These are phyloP conservation scores for Galeopterus variegatus DNA, from an alignment of 2,113 vertebrate species.

Conservation along the genomic window DNA sequence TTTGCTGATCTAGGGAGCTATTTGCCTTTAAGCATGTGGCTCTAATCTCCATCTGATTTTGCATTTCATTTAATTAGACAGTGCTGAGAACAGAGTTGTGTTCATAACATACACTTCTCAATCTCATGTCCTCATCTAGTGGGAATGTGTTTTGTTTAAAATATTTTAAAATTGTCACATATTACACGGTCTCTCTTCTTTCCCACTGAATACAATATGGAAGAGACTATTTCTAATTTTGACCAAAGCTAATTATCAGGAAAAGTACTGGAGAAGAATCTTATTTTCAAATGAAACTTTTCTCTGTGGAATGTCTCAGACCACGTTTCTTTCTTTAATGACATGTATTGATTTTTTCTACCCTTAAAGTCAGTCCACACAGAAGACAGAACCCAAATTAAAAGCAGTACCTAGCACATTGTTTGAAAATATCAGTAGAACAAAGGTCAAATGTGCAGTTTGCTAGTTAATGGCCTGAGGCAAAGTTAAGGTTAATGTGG, in stretches of 20 bases:
- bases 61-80: slow-evolving; percentile 44
- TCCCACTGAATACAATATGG: background rate
- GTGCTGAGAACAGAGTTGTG: background rate
- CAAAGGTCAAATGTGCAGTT: slow-evolving; percentile 85
- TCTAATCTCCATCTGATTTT: slow-evolving; percentile 35
- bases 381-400: slow-evolving; percentile 77
- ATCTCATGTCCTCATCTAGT: background rate
- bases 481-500: slow-evolving; percentile 85
- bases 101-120: slow-evolving; percentile 19
- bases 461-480: slow-evolving; percentile 84
- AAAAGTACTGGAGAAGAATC: slow-evolving; percentile 46
- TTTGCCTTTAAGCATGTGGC: slow-evolving; percentile 7
- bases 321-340: slow-evolving; percentile 77
- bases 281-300: slow-evolving; percentile 47
- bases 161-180: slow-evolving; percentile 35
- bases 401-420: slow-evolving; percentile 76
- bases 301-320: slow-evolving; percentile 61
- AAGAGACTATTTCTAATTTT: slow-evolving; percentile 67
- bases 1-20: background rate
- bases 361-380: slow-evolving; percentile 64
- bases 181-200: background rate
- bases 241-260: slow-evolving; percentile 61
- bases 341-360: slow-evolving; percentile 74
- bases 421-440: slow-evolving; percentile 82
- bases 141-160: slow-evolving; percentile 43